Evolutionary conservation across 53 echinoderm and acorn worm genomes (phyloP).

Genomic region (Mesocentrotus franciscanus): DNA sequence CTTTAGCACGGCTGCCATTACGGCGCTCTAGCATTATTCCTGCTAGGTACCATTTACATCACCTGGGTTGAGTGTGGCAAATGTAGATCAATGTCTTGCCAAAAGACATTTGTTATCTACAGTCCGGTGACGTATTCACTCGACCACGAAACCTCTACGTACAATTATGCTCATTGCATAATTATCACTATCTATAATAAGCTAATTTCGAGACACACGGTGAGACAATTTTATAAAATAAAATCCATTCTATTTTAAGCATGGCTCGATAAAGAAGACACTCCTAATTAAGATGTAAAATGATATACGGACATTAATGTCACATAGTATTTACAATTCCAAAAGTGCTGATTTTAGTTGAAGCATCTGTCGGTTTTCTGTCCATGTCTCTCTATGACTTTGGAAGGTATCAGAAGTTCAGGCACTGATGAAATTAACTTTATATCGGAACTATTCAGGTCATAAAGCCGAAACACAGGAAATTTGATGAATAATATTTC

Average conservation of each 20-base stretch:
- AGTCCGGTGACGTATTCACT: too few relatives aligned
- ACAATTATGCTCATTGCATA: neutral
- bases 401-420: constrained; percentile 12
- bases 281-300: neutral
- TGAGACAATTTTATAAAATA: neutral
- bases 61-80: too few relatives aligned
- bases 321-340: neutral
- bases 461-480: constrained; percentile 63
- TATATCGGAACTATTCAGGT: constrained; percentile 61
- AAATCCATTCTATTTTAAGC: neutral
- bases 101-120: too few relatives aligned
- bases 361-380: neutral
- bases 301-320: constrained; percentile 32
- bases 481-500: constrained; percentile 72
- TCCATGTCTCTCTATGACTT: neutral
- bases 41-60: too few relatives aligned
- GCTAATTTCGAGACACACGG: neutral
- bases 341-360: neutral
- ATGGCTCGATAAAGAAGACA: neutral
- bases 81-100: too few relatives aligned
- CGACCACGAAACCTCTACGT: too few relatives aligned
- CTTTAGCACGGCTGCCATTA: too few relatives aligned
- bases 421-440: constrained; percentile 25
- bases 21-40: too few relatives aligned
- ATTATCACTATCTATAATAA: neutral